Conservation (phyloP, 2,113 vertebrate genomes). For the Morone saxatilis region DNA sequence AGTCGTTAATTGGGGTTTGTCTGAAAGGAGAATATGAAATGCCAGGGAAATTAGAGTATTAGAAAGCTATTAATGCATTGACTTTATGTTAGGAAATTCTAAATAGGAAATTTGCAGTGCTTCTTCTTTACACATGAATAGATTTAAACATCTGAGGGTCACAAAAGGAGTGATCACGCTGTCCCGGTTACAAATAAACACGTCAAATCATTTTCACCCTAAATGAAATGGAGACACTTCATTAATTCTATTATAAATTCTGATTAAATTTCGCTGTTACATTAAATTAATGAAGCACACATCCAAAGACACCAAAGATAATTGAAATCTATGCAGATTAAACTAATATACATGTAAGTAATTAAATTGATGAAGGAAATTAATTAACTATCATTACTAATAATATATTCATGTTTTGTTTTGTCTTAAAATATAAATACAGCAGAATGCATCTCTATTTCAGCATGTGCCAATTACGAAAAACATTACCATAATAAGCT, state of each 20-base stretch:
- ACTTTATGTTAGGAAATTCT: constrained; percentile 18
- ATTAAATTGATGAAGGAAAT: constrained; percentile 73
- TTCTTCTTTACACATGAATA: neutral
- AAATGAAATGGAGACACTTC: constrained; percentile 74
- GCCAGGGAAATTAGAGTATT: constrained; percentile 38
- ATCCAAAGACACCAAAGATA: constrained; percentile 75
- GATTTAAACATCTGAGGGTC: constrained; percentile 27
- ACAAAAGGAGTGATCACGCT: constrained; percentile 6
- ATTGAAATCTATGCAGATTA: constrained; percentile 76
- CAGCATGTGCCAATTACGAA: neutral
- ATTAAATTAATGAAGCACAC: constrained; percentile 77
- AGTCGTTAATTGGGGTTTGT: constrained; percentile 60
- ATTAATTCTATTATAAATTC: constrained; percentile 76
- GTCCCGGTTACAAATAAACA: constrained; percentile 67
- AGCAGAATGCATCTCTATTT: constrained; percentile 35
- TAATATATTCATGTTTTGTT: constrained; percentile 63
- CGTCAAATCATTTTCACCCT: constrained; percentile 60
- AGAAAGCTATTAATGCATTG: constrained; percentile 39
- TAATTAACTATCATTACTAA: constrained; percentile 73
- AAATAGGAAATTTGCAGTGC: neutral
- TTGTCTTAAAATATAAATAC: constrained; percentile 58
- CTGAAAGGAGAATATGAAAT: constrained; percentile 42
- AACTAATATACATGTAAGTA: constrained; percentile 77
- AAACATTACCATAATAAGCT: neutral
- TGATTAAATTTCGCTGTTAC: constrained; percentile 77